Evolutionary conservation across 2,888 invertebrate genomes (phyloP).

Genomic region (Lochmaea capreae): DNA sequence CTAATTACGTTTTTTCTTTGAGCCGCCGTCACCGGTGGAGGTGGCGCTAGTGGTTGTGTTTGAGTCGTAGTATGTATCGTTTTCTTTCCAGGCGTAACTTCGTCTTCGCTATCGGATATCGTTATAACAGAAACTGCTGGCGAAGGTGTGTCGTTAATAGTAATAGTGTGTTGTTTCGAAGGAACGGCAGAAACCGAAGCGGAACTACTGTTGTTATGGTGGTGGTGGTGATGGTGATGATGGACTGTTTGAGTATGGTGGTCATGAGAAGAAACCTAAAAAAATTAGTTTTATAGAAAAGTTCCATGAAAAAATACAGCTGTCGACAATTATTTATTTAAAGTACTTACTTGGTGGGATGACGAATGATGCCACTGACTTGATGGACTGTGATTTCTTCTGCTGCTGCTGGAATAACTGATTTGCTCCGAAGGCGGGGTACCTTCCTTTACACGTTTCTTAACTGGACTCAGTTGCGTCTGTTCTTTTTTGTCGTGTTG

Average conservation of each 20-base stretch:
- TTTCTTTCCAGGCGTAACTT: conserved; percentile 69
- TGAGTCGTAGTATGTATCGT: conserved; percentile 47
- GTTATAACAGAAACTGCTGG: conserved; percentile 96
- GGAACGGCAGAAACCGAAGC: conserved; percentile 49
- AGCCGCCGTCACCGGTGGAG: conserved; percentile 50
- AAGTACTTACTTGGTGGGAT: conserved; percentile 55
- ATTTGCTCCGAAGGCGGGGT: conserved; percentile 80
- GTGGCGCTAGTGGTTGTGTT: conserved; percentile 46
- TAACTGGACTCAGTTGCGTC: conserved; percentile 94
- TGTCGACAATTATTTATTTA: not conserved
- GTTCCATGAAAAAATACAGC: conserved; percentile 1
- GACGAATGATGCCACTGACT: conserved; percentile 65
- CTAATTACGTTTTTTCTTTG: conserved; percentile 79
- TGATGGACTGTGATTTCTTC: conserved; percentile 61
- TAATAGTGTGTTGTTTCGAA: conserved; percentile 85
- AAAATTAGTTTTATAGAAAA: not conserved
- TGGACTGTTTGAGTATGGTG: conserved; percentile 54
- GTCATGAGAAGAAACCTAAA: conserved; percentile 51
- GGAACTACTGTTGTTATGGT: conserved; percentile 55
- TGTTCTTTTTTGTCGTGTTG: conserved; percentile 84
- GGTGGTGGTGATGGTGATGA: conserved; percentile 60
- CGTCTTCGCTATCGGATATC: conserved; percentile 95
- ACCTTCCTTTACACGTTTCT: conserved; percentile 96
- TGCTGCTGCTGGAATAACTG: conserved; percentile 51
- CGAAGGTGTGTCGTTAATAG: conserved; percentile 94